Conservation (phyloP, 2,888 invertebrate species). For the Ptycholaimellus sp. region DNA sequence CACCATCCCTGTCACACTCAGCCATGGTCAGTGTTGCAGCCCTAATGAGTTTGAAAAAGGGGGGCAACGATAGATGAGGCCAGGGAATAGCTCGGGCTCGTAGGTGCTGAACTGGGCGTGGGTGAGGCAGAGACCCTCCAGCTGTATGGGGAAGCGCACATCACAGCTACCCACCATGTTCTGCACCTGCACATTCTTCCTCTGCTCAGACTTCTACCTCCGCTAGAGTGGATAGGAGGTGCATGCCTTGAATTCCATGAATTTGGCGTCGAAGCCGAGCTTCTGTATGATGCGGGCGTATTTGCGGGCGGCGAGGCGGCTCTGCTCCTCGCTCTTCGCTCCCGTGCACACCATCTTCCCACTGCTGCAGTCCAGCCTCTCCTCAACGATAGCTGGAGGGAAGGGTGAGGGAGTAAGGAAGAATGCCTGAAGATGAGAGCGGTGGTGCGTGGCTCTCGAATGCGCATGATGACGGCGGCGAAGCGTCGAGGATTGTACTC, state of each 20-base stretch:
- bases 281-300: conserved; percentile 59
- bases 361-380: conserved; percentile 46
- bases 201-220: background rate
- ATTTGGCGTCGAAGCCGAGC: conserved; percentile 42
- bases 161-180: conserved; percentile 69
- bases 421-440: conserved; percentile 58
- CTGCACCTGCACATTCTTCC: conserved; percentile 44
- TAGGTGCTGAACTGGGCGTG: conserved; percentile 62
- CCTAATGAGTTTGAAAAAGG: too few species aligned
- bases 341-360: conserved; percentile 71
- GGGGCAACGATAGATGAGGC: conserved; percentile 91
- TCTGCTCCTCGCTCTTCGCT: conserved; percentile 56
- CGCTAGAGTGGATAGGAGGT: background rate
- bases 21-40: too few species aligned
- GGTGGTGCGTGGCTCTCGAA: conserved; percentile 51
- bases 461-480: conserved; percentile 89
- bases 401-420: conserved; percentile 53
- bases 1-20: conserved; percentile 44
- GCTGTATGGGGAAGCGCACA: conserved; percentile 55
- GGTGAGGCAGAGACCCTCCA: conserved; percentile 53
- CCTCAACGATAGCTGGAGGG: conserved; percentile 27
- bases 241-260: conserved; percentile 25
- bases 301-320: conserved; percentile 50
- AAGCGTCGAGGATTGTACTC: conserved; percentile 98
- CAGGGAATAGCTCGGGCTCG: conserved; percentile 93